phyloP scores from a whole-genome alignment of 2,888 invertebrate species.

The Xanthia icteritia region DNA sequence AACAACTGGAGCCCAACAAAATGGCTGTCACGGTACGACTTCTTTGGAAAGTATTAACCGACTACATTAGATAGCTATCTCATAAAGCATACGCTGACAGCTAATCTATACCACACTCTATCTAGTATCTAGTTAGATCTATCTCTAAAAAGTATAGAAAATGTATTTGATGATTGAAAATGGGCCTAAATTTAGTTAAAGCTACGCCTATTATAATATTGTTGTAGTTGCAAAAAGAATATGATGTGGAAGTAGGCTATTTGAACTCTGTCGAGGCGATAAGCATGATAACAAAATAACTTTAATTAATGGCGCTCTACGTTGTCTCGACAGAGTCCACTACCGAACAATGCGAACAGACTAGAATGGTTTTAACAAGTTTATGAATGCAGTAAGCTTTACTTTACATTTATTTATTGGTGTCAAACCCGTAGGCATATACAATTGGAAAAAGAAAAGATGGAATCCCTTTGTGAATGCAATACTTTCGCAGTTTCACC shows the following conservation, averaged over 20 bases:
- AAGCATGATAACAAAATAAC: background rate
- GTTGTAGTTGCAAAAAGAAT: background rate
- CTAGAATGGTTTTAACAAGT: conserved; percentile 27
- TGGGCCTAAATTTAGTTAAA: background rate
- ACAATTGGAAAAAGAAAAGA: background rate
- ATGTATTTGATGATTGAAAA: background rate
- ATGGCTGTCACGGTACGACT: background rate
- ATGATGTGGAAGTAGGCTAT: background rate
- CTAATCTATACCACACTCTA: background rate
- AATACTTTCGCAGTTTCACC: background rate
- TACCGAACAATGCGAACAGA: conserved; percentile 22
- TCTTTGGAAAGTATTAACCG: background rate
- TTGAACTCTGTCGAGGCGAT: background rate
- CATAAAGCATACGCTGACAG: too few species aligned
- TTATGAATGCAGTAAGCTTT: conserved; percentile 21
- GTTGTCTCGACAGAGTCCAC: background rate
- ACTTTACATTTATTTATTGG: background rate
- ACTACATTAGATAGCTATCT: background rate
- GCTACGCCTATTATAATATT: background rate
- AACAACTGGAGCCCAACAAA: background rate
- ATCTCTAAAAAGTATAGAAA: conserved; percentile 1
- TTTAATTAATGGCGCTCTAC: background rate
- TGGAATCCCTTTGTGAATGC: background rate
- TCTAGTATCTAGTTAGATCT: background rate
- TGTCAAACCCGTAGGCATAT: background rate